Evolutionary conservation across 2,113 vertebrate species (phyloP).

Genomic region (Salvelinus sp.): DNA sequence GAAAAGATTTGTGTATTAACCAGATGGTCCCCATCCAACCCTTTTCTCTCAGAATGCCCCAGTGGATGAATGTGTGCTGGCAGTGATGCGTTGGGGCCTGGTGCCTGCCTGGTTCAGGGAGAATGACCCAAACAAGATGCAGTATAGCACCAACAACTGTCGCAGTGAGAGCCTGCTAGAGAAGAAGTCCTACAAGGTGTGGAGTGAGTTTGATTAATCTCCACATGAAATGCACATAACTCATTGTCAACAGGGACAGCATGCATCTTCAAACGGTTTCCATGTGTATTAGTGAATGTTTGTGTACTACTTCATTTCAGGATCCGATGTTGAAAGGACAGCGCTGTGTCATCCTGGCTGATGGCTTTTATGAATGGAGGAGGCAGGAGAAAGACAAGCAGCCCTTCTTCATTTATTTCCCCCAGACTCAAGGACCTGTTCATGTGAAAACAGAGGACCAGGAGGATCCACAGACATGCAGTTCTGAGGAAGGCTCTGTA

Average conservation of each 20-base stretch:
- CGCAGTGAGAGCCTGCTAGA: constrained; percentile 89
- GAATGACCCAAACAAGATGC: constrained; percentile 83
- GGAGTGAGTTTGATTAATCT: neutral
- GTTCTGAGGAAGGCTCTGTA: constrained; percentile 4
- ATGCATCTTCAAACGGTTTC: neutral
- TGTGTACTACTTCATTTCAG: constrained; percentile 63
- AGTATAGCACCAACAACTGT: constrained; percentile 89
- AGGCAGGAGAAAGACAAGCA: constrained; percentile 77
- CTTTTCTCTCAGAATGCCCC: constrained; percentile 76
- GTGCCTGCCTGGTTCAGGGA: constrained; percentile 91
- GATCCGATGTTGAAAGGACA: constrained; percentile 86
- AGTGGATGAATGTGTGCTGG: constrained; percentile 83
- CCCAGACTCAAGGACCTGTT: constrained; percentile 63
- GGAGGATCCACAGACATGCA: constrained; percentile 15
- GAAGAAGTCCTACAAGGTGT: constrained; percentile 88
- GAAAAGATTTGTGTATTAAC: constrained; percentile 58
- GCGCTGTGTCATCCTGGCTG: constrained; percentile 92
- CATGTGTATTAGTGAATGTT: neutral
- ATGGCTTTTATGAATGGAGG: constrained; percentile 97
- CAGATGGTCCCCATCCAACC: neutral
- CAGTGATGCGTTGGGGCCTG: constrained; percentile 94
- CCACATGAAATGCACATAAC: neutral
- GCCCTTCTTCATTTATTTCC: constrained; percentile 91
- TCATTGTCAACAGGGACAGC: neutral
- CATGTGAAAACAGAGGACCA: constrained; percentile 19